Evolutionary conservation across 2,888 invertebrate genomes (phyloP).

Genomic region (Vandiemenella viatica): DNA sequence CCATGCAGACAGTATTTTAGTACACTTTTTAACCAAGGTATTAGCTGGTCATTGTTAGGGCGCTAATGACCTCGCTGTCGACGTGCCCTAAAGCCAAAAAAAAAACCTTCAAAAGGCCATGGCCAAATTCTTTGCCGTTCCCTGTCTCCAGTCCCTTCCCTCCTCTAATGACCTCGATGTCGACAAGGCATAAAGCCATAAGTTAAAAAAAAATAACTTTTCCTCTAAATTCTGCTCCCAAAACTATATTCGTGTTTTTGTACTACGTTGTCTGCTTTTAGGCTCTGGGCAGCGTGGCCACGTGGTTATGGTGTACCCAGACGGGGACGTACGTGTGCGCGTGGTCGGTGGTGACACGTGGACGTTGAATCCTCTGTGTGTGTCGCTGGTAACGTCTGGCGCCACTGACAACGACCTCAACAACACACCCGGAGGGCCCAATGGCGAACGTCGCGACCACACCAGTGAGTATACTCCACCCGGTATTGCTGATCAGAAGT

Average conservation of each 20-base stretch:
- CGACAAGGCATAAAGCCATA: too few relatives aligned
- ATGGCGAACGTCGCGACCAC: slow-evolving; percentile 40
- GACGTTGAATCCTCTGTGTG: slow-evolving; percentile 71
- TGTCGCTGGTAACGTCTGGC: slow-evolving; percentile 42
- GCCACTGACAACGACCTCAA: slow-evolving; percentile 50
- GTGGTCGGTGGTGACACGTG: slow-evolving; percentile 63
- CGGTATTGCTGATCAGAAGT: too few relatives aligned
- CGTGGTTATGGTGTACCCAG: slow-evolving; percentile 67
- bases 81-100: too few relatives aligned
- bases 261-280: slow-evolving; percentile 23
- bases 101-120: too few relatives aligned
- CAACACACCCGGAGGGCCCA: slow-evolving; percentile 48
- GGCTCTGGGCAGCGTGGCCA: slow-evolving; percentile 59
- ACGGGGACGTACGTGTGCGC: slow-evolving; percentile 68
- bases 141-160: too few relatives aligned
- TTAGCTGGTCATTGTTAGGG: too few relatives aligned
- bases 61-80: too few relatives aligned
- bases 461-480: slow-evolving; percentile 30
- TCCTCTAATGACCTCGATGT: too few relatives aligned
- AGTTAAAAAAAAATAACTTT: too few relatives aligned
- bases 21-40: too few relatives aligned
- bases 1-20: too few relatives aligned
- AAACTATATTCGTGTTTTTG: not conserved
- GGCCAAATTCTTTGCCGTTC: too few relatives aligned
- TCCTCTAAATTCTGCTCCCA: not conserved